Percentiles rank a stretch among this genome's conserved stretches.
phyloP scores from a whole-genome alignment of 2,888 invertebrate genomes.

The Teleogryllus oceanicus region DNA sequence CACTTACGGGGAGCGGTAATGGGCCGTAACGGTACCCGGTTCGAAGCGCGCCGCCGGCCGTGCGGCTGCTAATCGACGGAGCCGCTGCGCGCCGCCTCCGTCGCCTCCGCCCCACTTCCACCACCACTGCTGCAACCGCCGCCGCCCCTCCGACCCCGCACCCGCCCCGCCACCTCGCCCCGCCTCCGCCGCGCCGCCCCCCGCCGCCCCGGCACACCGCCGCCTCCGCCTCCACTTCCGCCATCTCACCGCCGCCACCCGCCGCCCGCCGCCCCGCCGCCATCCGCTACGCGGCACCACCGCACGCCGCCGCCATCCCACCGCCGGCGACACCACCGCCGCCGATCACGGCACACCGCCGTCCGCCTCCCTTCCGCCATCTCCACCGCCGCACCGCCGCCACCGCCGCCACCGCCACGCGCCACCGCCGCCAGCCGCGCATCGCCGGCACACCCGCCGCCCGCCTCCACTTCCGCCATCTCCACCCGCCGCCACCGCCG shows the following conservation, averaged over 20 bases:
- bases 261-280: too few species aligned
- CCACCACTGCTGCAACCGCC: too few species aligned
- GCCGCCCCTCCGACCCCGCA: not conserved
- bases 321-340: not conserved
- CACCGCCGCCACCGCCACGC: not conserved
- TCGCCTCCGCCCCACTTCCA: too few species aligned
- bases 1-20: too few species aligned
- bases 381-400: not conserved
- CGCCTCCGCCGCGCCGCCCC: not conserved
- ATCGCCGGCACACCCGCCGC: not conserved
- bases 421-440: too few species aligned
- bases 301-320: not conserved
- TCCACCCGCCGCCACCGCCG: not conserved
- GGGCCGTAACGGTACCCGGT: too few species aligned
- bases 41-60: not conserved
- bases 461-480: too few species aligned
- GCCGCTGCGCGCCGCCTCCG: not conserved
- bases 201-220: too few species aligned
- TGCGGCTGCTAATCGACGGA: not conserved
- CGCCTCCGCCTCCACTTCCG: too few species aligned
- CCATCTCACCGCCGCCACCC: too few species aligned
- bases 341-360: not conserved
- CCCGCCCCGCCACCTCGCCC: constrained; percentile 18
- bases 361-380: not conserved
- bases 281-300: too few species aligned